Evolutionary conservation across 1,140 invertebrate species (phyloP).

Genomic region (Scaptomyza montana): DNA sequence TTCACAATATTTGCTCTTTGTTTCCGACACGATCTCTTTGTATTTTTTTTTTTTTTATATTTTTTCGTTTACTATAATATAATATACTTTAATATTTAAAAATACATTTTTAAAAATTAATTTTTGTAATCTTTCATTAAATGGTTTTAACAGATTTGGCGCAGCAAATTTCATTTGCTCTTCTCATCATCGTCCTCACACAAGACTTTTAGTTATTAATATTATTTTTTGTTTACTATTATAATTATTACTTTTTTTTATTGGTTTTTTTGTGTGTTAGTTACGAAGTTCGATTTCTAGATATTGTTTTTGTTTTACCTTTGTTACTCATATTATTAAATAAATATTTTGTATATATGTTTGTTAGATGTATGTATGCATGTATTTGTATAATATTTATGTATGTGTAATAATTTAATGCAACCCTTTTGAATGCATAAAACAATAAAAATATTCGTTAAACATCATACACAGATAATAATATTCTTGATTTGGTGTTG

Average conservation of each 20-base stretch:
- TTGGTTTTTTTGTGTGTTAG: constrained; percentile 30
- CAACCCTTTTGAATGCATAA: constrained; percentile 67
- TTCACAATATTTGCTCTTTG: constrained; percentile 82
- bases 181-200: constrained; percentile 48
- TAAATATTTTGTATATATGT: constrained; percentile 60
- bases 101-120: constrained; percentile 75
- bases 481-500: constrained; percentile 39
- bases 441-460: constrained; percentile 58
- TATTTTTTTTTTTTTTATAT: constrained; percentile 33
- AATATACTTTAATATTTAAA: constrained; percentile 60
- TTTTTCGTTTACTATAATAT: constrained; percentile 53
- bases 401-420: constrained; percentile 74
- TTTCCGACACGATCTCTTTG: constrained; percentile 74
- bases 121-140: constrained; percentile 79
- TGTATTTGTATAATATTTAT: constrained; percentile 43
- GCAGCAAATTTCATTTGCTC: constrained; percentile 78
- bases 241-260: constrained; percentile 15
- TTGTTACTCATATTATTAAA: constrained; percentile 45
- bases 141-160: constrained; percentile 82
- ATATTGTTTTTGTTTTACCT: constrained; percentile 33
- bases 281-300: constrained; percentile 39
- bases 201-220: constrained; percentile 61
- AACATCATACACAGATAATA: constrained; percentile 37
- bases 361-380: constrained; percentile 43
- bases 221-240: not conserved